Conservation (phyloP, 2,113 vertebrate species). For the Uria lomvia region DNA sequence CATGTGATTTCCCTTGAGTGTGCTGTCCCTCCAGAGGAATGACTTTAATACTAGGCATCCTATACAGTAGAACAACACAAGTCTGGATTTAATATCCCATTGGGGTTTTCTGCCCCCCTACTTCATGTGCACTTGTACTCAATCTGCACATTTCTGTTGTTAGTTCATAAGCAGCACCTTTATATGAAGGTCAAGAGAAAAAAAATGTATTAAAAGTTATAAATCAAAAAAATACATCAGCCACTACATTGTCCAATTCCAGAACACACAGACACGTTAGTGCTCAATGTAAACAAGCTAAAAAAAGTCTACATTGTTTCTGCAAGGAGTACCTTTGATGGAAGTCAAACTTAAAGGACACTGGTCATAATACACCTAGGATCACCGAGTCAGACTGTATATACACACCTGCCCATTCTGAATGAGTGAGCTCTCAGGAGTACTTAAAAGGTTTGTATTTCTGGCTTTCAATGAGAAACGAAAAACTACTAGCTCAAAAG, state of each 20-base stretch:
- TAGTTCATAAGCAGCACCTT: not conserved
- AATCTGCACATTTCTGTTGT: not conserved
- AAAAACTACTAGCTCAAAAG: not conserved
- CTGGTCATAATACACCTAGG: not conserved
- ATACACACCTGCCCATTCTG: not conserved
- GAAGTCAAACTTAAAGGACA: not conserved
- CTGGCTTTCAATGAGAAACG: not conserved
- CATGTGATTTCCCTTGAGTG: not conserved
- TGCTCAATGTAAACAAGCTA: not conserved
- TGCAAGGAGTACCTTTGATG: not conserved
- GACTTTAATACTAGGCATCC: fast-evolving
- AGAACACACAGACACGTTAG: not conserved
- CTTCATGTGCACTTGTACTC: not conserved
- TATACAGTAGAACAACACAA: not conserved
- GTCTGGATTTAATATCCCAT: not conserved
- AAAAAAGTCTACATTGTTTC: not conserved
- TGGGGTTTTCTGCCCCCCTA: fast-evolving
- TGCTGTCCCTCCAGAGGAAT: not conserved
- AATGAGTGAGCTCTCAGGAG: not conserved
- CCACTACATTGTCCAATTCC: not conserved
- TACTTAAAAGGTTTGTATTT: not conserved
- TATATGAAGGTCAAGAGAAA: not conserved
- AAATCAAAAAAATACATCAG: not conserved
- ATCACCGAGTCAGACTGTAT: not conserved
- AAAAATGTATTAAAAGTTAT: not conserved